Base-by-base conservation (phyloP, 2,888 invertebrate genomes). In the Pollenia angustigena region DNA sequence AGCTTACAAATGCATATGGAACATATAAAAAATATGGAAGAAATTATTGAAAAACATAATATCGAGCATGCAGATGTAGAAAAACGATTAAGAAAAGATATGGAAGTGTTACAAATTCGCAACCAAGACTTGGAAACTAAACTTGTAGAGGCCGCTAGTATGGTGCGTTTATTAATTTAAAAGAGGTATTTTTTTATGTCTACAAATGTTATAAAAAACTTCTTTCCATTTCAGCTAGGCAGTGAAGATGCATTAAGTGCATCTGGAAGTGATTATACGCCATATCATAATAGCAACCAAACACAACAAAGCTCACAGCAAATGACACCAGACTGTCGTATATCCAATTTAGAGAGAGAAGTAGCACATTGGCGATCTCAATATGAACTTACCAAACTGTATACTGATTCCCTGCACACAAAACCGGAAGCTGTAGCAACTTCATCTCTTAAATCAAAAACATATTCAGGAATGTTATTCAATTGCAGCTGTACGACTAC, bases 321-420 rank as follows among this genome's bases (percentile, higher is more conserved):
- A 48, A 80, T 90, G 48, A 89, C 90, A 46, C 89, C 90, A 58
- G 93, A 93, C 16, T 92, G 92, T 72, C 92, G 94, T 74, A 93
- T 94, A 62, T 90, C 93, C 4, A 93, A 92, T 87, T 90, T 95
- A 40, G 95, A 96, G 91, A 95, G 96, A 91, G 96, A 97, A 91
- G 94, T 95, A 81, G 96, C 96, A 88, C 95, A 96, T 90, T 97
- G 96, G 96, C 95, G 95, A 91, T 94, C 96, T 1, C 96, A 97
- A 92, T 95, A 95, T 90, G 96, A 97, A 89, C 93, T 97, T 66
- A 91, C 96, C 44, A 95, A 95, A 92, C 94, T 92, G 40, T 89
- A 89, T 75, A 12, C 52, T 11, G 91, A 91, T 11, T 64, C 58
- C n/a, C 10, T 75, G 11, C 48, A 82, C 11, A n/a, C 58, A 56